These are phyloP conservation scores for Sinocyclocheilus maitianheensis DNA, from an alignment of 2,113 vertebrate species.

Conservation along the genomic window DNA sequence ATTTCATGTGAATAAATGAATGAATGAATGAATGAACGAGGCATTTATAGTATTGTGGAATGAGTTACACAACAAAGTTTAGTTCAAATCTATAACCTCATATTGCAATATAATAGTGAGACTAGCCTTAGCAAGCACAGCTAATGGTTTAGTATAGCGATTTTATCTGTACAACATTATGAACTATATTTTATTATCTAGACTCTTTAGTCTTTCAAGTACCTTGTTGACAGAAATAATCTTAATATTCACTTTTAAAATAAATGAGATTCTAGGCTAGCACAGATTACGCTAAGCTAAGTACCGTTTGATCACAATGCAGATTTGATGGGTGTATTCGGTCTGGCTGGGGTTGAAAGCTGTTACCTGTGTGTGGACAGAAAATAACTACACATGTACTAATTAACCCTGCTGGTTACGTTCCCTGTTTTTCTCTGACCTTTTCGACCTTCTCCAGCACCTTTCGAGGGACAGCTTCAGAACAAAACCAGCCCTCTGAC, in stretches of 20 bases:
- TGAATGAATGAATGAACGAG: too few species aligned
- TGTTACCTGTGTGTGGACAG: neutral
- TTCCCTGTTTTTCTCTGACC: conserved; percentile 4
- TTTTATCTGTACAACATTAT: neutral
- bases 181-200: neutral
- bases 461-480: neutral
- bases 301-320: neutral
- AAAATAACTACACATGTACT: neutral
- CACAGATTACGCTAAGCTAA: neutral
- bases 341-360: neutral
- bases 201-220: neutral
- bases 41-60: neutral
- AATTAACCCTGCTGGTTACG: neutral
- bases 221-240: neutral
- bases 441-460: neutral
- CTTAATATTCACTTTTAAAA: neutral
- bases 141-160: neutral
- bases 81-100: neutral
- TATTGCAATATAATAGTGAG: neutral
- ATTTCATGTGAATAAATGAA: neutral
- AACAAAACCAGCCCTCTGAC: conserved; percentile 32
- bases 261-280: neutral
- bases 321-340: neutral
- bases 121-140: neutral
- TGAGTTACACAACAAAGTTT: neutral